Evolutionary conservation across 2,888 invertebrate genomes (phyloP).

Genomic region (Caenorhabditis auriculariae): DNA sequence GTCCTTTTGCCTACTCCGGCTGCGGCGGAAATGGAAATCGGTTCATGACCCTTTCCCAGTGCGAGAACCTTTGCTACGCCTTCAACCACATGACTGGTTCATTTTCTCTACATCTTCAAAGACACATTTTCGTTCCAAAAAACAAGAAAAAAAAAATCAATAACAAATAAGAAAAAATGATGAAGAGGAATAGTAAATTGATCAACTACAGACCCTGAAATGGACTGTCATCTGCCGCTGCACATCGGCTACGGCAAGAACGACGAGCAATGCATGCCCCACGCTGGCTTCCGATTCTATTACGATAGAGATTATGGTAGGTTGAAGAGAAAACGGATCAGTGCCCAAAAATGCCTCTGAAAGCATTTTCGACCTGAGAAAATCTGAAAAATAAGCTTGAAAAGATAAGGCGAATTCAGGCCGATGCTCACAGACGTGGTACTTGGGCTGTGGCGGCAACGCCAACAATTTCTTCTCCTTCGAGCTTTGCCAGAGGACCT

Average conservation of each 20-base stretch:
- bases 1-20: conserved; percentile 55
- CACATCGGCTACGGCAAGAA: conserved; percentile 52
- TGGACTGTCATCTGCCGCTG: conserved; percentile 53
- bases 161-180: conserved; percentile 1
- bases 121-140: too few species aligned
- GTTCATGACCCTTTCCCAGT: conserved; percentile 55
- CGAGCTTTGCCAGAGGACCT: conserved; percentile 39
- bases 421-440: conserved; percentile 58
- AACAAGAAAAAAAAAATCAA: too few species aligned
- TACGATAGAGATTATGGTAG: conserved; percentile 54
- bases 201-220: conserved; percentile 39
- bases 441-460: conserved; percentile 59
- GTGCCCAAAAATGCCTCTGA: not conserved
- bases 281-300: conserved; percentile 55
- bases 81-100: conserved; percentile 35
- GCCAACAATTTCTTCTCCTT: conserved; percentile 47
- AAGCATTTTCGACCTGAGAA: not conserved
- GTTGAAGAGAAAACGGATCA: not conserved
- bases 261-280: conserved; percentile 43
- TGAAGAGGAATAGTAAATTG: too few species aligned
- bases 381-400: conserved; percentile 2
- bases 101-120: not conserved
- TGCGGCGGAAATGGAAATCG: conserved; percentile 59
- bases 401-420: conserved; percentile 36
- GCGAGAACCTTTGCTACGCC: conserved; percentile 40